Evolutionary conservation across 2,113 vertebrate species (phyloP).

Genomic region (Tricholaema leucomelas): DNA sequence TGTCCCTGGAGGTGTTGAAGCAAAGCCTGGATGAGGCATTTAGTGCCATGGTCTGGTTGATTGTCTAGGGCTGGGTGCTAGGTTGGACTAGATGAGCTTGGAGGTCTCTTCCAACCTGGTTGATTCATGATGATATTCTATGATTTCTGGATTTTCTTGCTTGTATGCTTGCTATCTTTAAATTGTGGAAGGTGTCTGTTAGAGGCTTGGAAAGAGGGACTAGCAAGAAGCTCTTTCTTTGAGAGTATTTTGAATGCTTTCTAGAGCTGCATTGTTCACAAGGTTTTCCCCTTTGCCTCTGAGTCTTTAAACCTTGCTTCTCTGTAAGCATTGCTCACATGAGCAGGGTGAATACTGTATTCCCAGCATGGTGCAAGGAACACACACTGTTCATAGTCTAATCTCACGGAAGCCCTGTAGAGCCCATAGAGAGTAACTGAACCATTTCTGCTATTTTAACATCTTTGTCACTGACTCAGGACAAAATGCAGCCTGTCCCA

Average conservation of each 20-base stretch:
- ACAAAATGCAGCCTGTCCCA: neutral
- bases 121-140: no score
- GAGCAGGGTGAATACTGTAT: neutral
- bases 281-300: neutral
- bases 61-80: no score
- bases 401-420: neutral
- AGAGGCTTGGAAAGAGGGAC: neutral
- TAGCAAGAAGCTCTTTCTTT: neutral
- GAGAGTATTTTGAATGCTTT: neutral
- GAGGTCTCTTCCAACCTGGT: no score
- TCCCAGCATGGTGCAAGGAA: neutral
- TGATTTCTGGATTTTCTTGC: neutral
- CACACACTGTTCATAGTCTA: neutral
- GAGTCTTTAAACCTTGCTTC: neutral
- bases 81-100: no score
- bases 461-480: neutral
- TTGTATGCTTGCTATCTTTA: neutral
- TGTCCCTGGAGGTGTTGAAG: no score
- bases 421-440: neutral
- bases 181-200: neutral
- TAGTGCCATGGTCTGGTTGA: no score
- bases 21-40: no score
- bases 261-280: neutral
- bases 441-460: rapidly evolving
- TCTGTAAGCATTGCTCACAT: rapidly evolving